Percentiles rank a stretch among this genome's conserved stretches.
Conservation (phyloP, 2,113 vertebrate genomes). For the Channa maculata region DNA sequence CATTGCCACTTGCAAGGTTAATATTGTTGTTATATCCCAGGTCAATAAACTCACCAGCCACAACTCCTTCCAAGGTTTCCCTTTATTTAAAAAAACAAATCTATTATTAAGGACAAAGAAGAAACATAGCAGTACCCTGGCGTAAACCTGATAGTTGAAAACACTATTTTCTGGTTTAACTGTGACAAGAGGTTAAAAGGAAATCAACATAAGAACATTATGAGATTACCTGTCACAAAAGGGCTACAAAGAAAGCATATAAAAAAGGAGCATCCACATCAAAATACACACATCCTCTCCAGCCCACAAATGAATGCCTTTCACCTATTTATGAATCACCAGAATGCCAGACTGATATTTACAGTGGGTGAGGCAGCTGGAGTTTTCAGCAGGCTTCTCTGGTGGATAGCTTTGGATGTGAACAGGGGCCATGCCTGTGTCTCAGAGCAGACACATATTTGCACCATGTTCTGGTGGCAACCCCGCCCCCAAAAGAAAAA, state of each 20-base stretch:
- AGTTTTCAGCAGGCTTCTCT: slow-evolving; percentile 21
- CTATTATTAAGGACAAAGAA: not conserved
- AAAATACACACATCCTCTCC: slow-evolving; percentile 40
- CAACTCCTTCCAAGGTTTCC: slow-evolving; percentile 41
- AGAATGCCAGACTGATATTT: slow-evolving; percentile 62
- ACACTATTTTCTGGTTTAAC: slow-evolving; percentile 12
- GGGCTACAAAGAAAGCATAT: slow-evolving; percentile 21
- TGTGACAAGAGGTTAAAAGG: slow-evolving; percentile 18
- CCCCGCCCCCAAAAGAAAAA: too few species aligned
- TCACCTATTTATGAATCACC: slow-evolving; percentile 68
- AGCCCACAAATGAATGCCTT: slow-evolving; percentile 48
- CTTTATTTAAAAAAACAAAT: slow-evolving; percentile 1
- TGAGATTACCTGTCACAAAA: slow-evolving; percentile 16
- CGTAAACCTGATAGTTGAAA: slow-evolving; percentile 21
- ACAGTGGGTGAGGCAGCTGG: slow-evolving; percentile 62
- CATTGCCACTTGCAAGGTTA: slow-evolving; percentile 65
- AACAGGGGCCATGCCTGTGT: slow-evolving; percentile 6
- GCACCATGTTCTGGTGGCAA: not conserved
- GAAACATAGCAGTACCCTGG: not conserved
- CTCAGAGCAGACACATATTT: slow-evolving; percentile 3
- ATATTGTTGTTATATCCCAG: slow-evolving; percentile 70
- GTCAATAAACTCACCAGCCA: slow-evolving; percentile 66
- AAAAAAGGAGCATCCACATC: slow-evolving; percentile 35
- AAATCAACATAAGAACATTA: slow-evolving; percentile 16
- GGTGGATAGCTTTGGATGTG: slow-evolving; percentile 34